Evolutionary conservation across 2,113 vertebrate genomes (phyloP), one percentile per base, ranked within the genome.

Genomic region (Sturnus vulgaris): DNA sequence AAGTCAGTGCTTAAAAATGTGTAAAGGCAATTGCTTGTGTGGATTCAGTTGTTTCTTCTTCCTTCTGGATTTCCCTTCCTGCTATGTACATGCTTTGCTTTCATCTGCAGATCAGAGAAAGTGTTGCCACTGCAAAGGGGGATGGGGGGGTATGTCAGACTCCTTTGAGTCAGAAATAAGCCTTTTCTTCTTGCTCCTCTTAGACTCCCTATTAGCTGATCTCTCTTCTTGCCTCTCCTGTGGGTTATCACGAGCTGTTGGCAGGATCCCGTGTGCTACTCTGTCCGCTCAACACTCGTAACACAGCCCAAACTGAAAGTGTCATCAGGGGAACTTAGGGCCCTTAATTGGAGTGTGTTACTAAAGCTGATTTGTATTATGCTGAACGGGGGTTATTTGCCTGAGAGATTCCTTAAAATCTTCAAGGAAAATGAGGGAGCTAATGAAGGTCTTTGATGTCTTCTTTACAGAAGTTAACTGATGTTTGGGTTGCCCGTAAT

Each of bases 371-470:
- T 88, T 55, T 88, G 21, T 90, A 18, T 80, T 86, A 25, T 39
- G 42, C 68, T 94, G 82, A 87, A 73, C 3, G 22, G 55, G 19
- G 30, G 19, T 83, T 95, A 81, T 87, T 95, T 95, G 68, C 52
- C 7, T 20, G 60, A 86, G 70, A 85, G 57, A 70, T 77, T 90
- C 63, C 84, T 80, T 93, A 39, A 69, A 70, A 94, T 66, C 55
- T 66, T 47, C 7, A 66, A 65, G 44, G 75, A 90, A 82, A 90
- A 59, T 20, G 64, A 86, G 24, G 7, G 50, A 78, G 56, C 49
- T 93, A 86, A 86, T 96, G 90, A 88, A 86, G 76, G 68, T 82
- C 91, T 96, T 90, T 95, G 91, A 95, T 93, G 77, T 88, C 56
- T 71, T 88, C 72, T 86, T n/a, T 94, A 30, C 47, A 84, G 40